A percentile compares a stretch with the other conserved stretches of the same genome.
Conservation (phyloP, 2,797 vertebrate species). For the Onychomys arenicola region DNA sequence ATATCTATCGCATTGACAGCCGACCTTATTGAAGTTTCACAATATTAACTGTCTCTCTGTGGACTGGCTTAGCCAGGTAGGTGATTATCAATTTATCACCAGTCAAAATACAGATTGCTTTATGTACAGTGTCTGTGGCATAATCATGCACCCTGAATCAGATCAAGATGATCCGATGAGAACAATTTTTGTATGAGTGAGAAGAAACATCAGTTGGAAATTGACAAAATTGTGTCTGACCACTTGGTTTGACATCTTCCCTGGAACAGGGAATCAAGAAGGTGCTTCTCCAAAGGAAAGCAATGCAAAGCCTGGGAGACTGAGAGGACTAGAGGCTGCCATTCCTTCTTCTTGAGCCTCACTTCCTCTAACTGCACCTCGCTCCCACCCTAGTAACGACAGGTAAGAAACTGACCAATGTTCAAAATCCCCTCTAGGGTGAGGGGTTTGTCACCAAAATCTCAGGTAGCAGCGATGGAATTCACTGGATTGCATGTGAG, state of each 20-base stretch:
- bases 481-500: neutral
- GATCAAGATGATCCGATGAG: slow-evolving; percentile 81
- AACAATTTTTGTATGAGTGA: slow-evolving; percentile 71
- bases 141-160: slow-evolving; percentile 82
- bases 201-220: slow-evolving; percentile 64
- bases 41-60: slow-evolving; percentile 88
- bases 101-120: slow-evolving; percentile 87
- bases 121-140: slow-evolving; percentile 84
- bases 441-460: neutral
- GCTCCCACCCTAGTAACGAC: neutral
- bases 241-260: slow-evolving; percentile 7
- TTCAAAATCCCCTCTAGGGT: neutral
- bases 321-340: neutral
- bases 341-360: neutral
- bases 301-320: neutral
- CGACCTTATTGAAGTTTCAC: slow-evolving; percentile 89
- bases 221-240: slow-evolving; percentile 43
- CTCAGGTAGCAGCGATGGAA: neutral
- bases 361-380: neutral
- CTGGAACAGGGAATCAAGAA: neutral
- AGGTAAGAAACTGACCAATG: neutral
- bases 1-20: slow-evolving; percentile 86
- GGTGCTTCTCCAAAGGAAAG: neutral
- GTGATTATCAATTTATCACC: slow-evolving; percentile 87
- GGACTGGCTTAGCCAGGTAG: slow-evolving; percentile 85